Base-by-base conservation (phyloP, 2,113 vertebrate species). In the Urocynchramus pylzowi region DNA sequence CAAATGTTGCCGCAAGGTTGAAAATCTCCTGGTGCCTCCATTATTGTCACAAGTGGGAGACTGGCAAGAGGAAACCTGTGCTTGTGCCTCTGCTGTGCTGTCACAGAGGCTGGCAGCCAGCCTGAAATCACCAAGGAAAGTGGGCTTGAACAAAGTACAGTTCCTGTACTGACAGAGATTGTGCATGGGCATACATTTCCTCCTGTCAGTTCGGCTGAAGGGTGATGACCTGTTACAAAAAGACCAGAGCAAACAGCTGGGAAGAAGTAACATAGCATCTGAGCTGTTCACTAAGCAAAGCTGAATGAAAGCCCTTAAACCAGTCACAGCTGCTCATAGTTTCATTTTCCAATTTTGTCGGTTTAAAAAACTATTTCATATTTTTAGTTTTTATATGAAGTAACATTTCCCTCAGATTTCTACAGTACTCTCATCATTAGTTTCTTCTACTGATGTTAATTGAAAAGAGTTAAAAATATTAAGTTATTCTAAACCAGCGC, bases 301-400 rank as follows among this genome's bases (percentile, higher is more conserved):
- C 22, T 67, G 52, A 95, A 81, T 64, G 60, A 81, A 89, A 91
- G 39, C 53, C 33, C 35, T 93, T 92, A 84, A 75, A 95, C 59
- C 60, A 78, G 30, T 78, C 56, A 77, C 68, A 33, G 44, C 59
- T 63, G 47, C 54, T 86, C 63, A 19, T 10, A 45, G n/a, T 37
- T 90, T 39, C 0, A 0, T 30, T 54, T 65, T 54, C 23, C 1
- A 0, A 20, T 75, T 74, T 88, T 63, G 23, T 60, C 0, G 0
- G n/a, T 86, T 89, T 67, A 47, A 90, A 91, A 90, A 63, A 3
- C 0, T 24, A 87, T 16, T 16, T 73, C 5, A 0, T 74, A 30
- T 52, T 70, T 90, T 94, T 74, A 10, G 9, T 5, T 95, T 86
- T 84, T 81, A 47, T 42, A 31, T 24, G 27, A 60, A 89, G 31